These are phyloP conservation scores for Brachyalestes nurse DNA, from an alignment of 2,797 vertebrate species.

Conservation along the genomic window DNA sequence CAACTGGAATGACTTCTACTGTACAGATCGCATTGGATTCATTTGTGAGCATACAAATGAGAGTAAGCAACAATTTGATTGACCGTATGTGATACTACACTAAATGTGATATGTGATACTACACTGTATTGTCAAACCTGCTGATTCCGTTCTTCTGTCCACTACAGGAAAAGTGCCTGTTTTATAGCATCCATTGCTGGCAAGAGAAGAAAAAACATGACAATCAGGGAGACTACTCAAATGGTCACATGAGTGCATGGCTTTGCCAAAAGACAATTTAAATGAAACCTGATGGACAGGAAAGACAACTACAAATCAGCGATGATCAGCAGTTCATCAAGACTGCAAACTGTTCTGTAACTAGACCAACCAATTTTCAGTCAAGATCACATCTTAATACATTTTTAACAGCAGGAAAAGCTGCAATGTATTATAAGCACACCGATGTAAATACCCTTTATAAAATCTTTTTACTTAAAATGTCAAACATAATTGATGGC, in stretches of 20 bases:
- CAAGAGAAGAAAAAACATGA: slow-evolving; percentile 52
- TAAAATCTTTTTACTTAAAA: slow-evolving; percentile 38
- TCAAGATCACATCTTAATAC: slow-evolving; percentile 41
- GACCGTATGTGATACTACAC: neutral
- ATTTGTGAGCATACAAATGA: slow-evolving; percentile 91
- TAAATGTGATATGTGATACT: neutral
- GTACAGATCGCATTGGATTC: slow-evolving; percentile 89
- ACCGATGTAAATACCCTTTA: slow-evolving; percentile 59
- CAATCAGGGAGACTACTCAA: slow-evolving; percentile 53
- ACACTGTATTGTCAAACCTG: neutral
- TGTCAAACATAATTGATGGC: slow-evolving; percentile 46
- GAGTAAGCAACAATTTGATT: slow-evolving; percentile 67
- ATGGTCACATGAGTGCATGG: slow-evolving; percentile 37
- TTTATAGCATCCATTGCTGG: slow-evolving; percentile 74
- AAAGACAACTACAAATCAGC: slow-evolving; percentile 56
- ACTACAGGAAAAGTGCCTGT: slow-evolving; percentile 69
- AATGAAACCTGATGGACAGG: slow-evolving; percentile 59
- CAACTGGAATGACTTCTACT: slow-evolving; percentile 97
- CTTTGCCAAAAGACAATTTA: slow-evolving; percentile 66
- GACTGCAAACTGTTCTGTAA: slow-evolving; percentile 38
- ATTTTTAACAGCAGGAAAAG: slow-evolving; percentile 42
- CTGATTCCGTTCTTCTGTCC: slow-evolving; percentile 37
- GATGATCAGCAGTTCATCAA: slow-evolving; percentile 13
- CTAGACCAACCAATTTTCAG: slow-evolving; percentile 31
- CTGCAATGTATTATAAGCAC: slow-evolving; percentile 61